Percentiles rank a stretch among this genome's conserved stretches.
These are phyloP conservation scores for Toxotes chatareus DNA, from an alignment of 2,113 vertebrate genomes.

Conservation along the genomic window DNA sequence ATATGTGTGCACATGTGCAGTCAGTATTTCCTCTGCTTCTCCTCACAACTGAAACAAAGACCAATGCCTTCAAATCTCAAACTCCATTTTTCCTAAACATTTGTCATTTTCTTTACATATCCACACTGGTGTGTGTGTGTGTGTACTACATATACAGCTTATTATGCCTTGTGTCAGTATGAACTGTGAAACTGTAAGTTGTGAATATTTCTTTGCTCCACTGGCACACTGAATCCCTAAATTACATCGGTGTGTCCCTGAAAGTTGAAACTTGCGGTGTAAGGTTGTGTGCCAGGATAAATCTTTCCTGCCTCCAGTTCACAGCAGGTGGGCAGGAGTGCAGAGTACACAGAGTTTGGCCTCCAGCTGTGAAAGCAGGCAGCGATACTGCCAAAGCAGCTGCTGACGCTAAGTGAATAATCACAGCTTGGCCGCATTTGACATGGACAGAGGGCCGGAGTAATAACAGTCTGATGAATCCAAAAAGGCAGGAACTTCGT, in stretches of 20 bases:
- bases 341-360: slow-evolving; percentile 61
- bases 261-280: slow-evolving; percentile 46
- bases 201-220: slow-evolving; percentile 21
- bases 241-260: slow-evolving; percentile 31
- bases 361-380: slow-evolving; percentile 69
- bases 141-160: too few species aligned
- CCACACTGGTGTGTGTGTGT: not conserved
- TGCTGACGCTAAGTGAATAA: slow-evolving; percentile 69
- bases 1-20: slow-evolving; percentile 17
- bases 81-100: not conserved
- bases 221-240: slow-evolving; percentile 7
- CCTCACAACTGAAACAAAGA: not conserved
- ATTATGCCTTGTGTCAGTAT: not conserved
- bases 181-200: not conserved
- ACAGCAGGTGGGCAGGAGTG: slow-evolving; percentile 57
- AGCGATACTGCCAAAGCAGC: slow-evolving; percentile 63
- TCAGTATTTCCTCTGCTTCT: slow-evolving; percentile 8
- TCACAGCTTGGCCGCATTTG: slow-evolving; percentile 52
- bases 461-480: slow-evolving; percentile 26
- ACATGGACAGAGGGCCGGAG: slow-evolving; percentile 43
- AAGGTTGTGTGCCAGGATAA: slow-evolving; percentile 54
- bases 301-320: slow-evolving; percentile 46
- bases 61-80: not conserved
- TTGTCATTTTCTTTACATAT: not conserved
- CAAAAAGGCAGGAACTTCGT: slow-evolving; percentile 11